A percentile compares a stretch with the other conserved stretches of the same genome.
These are phyloP conservation scores for Oscheius sp. DNA, from an alignment of 2,888 invertebrate genomes.

Conservation along the genomic window DNA sequence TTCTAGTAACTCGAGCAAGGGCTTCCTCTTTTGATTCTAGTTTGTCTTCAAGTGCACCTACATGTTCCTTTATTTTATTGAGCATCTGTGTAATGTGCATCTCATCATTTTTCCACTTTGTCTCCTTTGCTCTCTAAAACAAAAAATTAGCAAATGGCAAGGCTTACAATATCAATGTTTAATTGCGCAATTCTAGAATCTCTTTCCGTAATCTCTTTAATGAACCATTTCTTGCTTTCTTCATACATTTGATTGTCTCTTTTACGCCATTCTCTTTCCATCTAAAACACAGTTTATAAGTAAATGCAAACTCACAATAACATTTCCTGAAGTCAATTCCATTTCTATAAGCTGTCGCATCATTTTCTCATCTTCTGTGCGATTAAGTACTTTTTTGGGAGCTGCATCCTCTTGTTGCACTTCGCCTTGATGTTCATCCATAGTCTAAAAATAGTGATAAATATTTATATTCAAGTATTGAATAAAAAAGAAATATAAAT, in stretches of 20 bases:
- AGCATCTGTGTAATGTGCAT: slow-evolving; percentile 2
- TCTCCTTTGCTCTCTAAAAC: slow-evolving; percentile 22
- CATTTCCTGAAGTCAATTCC: too few relatives aligned
- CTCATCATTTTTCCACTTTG: slow-evolving; percentile 34
- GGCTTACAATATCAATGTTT: slow-evolving; percentile 48
- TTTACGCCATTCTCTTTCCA: slow-evolving; percentile 37
- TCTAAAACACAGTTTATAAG: slow-evolving; percentile 37
- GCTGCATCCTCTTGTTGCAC: too few relatives aligned
- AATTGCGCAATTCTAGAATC: slow-evolving; percentile 55
- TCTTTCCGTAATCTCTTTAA: slow-evolving; percentile 55
- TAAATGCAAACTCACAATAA: too few relatives aligned
- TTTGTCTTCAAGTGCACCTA: slow-evolving; percentile 8
- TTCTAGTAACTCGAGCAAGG: slow-evolving; percentile 5
- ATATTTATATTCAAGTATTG: too few relatives aligned
- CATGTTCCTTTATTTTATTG: background rate
- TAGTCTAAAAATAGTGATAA: too few relatives aligned
- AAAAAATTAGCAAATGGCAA: background rate
- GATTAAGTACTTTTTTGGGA: too few relatives aligned
- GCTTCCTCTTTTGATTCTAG: slow-evolving; percentile 10
- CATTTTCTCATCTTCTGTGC: too few relatives aligned
- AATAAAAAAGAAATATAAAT: too few relatives aligned
- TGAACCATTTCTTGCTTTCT: slow-evolving; percentile 44
- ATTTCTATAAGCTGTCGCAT: too few relatives aligned
- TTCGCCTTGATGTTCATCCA: too few relatives aligned
- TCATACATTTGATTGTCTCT: slow-evolving; percentile 35